These are phyloP conservation scores for Choristoneura fumiferana DNA, from an alignment of 1,140 invertebrate genomes.

Conservation along the genomic window DNA sequence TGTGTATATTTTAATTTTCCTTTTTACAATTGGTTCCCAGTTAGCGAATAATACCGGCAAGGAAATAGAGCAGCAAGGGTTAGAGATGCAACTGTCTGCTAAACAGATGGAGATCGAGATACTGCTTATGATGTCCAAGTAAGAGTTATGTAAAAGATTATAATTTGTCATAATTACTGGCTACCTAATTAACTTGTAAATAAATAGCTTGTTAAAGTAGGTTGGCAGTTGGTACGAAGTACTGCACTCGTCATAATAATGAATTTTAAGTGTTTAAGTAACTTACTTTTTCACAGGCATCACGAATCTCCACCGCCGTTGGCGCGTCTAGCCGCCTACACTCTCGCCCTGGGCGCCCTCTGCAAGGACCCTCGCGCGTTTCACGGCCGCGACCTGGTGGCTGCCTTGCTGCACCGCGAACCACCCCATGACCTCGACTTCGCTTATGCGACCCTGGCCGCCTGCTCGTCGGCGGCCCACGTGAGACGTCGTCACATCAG, in stretches of 20 bases:
- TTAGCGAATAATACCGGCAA: conserved; percentile 77
- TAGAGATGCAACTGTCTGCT: conserved; percentile 87
- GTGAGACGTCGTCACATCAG: conserved; percentile 88
- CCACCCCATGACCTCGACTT: conserved; percentile 85
- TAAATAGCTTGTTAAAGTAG: no score
- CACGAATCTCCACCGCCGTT: conserved; percentile 86
- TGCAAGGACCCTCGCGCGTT: conserved; percentile 91
- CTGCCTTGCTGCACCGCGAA: conserved; percentile 85
- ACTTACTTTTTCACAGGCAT: conserved; percentile 80
- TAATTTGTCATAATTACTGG: no score
- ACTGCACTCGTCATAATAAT: no score
- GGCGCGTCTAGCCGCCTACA: conserved; percentile 85
- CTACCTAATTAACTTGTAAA: no score
- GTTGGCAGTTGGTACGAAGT: no score
- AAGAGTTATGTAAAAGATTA: conserved; percentile 33
- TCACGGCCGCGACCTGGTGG: conserved; percentile 88
- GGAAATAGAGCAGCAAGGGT: conserved; percentile 72
- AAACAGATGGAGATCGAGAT: conserved; percentile 92
- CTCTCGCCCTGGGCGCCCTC: conserved; percentile 85
- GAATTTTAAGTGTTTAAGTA: no score
- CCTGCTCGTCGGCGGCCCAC: conserved; percentile 89
- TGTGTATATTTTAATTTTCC: no score
- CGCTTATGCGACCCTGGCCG: conserved; percentile 78
- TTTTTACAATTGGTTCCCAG: no score
- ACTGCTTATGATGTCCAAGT: conserved; percentile 88